Base-by-base conservation (phyloP, 2,797 vertebrate genomes). In the Dendrocincla tyrannina region DNA sequence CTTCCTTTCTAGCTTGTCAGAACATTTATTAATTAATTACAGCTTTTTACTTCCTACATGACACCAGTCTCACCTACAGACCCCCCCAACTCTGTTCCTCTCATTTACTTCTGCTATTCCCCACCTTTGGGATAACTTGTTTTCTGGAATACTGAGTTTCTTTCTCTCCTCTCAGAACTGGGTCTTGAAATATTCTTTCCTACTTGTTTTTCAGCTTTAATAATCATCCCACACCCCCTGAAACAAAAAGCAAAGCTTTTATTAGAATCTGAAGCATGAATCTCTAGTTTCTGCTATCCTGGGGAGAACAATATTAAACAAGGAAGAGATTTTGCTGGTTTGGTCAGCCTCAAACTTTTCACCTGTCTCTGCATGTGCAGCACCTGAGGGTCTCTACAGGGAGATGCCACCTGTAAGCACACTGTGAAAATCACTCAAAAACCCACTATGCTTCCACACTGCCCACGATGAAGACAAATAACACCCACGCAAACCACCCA, bases 371-470 rank as follows among this genome's bases (percentile, higher is more conserved):
- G 20, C 28, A 50, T 3, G 4, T 27, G 63, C 39, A 58, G 50
- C 42, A 42, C 25, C 15, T 39, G 27, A 39, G 15, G 4, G 28
- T 68, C 19, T 73, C 66, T 67, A 17, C 9, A 50, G 52, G 3
- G 3, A 63, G 32, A 39, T 12, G 25, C 27, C 13, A 11, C 28
- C 60, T 50, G 5, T 13, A 56, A 72, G 20, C 19, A 11, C 1
- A 28, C 28, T 20, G 7, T 18, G 41, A 78, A 53, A 67, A 42
- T 28, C 37, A 28, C 17, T 13, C 23, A 11, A 32, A 30, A 50
- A 1, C 4, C 0, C 0, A 1, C 58, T 10, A 5, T n/a, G 24
- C n/a, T 44, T 62, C 11, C 39, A 52, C 2, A 0, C 23, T 74
- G 33, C 37, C 33, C 27, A 1, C 3, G 0, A 3, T 1, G 32